phyloP scores from a whole-genome alignment of 2,888 invertebrate genomes.

The Vesta saturnalis region DNA sequence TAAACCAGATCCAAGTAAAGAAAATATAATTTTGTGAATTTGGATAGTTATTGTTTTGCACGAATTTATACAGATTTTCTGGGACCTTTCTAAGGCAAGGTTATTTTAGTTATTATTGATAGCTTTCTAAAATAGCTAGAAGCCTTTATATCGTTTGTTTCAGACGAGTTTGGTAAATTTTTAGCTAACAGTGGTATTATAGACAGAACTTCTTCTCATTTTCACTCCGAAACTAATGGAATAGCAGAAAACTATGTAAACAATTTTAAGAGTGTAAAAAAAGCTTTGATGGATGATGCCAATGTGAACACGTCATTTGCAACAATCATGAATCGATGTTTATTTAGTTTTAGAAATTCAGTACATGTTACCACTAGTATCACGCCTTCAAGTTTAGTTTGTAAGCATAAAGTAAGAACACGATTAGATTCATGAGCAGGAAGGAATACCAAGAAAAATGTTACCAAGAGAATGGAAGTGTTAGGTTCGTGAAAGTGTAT shows the following conservation, averaged over 20 bases:
- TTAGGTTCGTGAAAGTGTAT: slow-evolving; percentile 10
- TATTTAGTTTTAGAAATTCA: slow-evolving; percentile 13
- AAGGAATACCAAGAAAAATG: neutral
- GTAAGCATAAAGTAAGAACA: slow-evolving; percentile 19
- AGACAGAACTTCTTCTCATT: neutral
- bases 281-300: neutral
- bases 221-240: neutral
- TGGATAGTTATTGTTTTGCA: too few relatives aligned
- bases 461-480: slow-evolving; percentile 1
- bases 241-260: neutral
- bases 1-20: too few relatives aligned
- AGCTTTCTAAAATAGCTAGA: neutral
- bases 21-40: too few relatives aligned
- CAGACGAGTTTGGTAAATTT: neutral
- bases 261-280: neutral
- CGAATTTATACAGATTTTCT: too few relatives aligned
- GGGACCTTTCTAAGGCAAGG: neutral
- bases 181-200: neutral
- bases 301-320: neutral
- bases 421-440: slow-evolving; percentile 9
- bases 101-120: neutral
- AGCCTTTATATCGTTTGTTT: neutral
- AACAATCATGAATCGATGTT: slow-evolving; percentile 6
- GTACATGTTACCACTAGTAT: slow-evolving; percentile 12
- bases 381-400: slow-evolving; percentile 4